phyloP scores from a whole-genome alignment of 2,797 vertebrate species.

The Okamejei kenojei region DNA sequence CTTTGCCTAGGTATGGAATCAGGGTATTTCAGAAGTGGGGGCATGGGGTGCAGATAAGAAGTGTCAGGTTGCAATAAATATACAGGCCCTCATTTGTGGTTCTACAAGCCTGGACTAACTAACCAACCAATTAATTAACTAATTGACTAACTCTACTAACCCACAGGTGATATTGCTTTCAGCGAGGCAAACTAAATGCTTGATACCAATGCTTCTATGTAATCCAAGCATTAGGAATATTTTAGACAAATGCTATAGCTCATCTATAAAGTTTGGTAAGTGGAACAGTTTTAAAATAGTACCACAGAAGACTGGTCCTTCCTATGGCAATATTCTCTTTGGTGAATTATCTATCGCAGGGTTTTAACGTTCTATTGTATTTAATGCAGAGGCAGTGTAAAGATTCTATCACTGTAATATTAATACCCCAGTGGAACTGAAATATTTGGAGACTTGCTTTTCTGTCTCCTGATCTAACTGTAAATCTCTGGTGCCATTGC shows the following conservation, averaged over 20 bases:
- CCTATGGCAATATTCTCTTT: neutral
- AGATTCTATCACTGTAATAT: neutral
- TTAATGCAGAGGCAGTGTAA: neutral
- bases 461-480: neutral
- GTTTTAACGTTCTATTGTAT: neutral
- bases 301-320: neutral
- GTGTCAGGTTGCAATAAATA: neutral
- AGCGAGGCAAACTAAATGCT: neutral
- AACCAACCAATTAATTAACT: no score
- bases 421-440: neutral
- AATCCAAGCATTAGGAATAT: neutral
- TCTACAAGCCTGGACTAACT: neutral
- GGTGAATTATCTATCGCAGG: neutral
- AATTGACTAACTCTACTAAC: neutral
- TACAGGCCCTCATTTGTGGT: neutral
- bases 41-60: no score
- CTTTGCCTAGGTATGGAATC: no score
- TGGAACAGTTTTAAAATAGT: neutral
- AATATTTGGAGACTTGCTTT: neutral
- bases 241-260: neutral
- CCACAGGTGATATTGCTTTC: neutral
- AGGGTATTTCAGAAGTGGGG: no score
- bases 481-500: constrained; percentile 1
- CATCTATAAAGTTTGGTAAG: neutral
- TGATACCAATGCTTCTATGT: neutral